These are phyloP conservation scores for Criorhina ranunculi DNA, from an alignment of 2,888 invertebrate genomes.

Conservation along the genomic window DNA sequence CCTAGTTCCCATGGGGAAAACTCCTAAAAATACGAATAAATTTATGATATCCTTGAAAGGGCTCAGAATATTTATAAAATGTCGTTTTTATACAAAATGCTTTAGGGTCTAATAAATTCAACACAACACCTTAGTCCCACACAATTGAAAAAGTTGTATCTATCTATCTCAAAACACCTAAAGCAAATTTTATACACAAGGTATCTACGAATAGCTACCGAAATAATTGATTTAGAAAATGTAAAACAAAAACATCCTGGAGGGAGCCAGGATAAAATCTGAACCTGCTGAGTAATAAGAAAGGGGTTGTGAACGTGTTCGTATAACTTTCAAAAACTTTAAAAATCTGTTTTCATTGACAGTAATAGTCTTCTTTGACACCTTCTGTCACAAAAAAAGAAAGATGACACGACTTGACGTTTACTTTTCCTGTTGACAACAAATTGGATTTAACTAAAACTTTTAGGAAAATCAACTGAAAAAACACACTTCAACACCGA, in stretches of 20 bases:
- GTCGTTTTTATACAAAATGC: not conserved
- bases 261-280: not conserved
- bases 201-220: not conserved
- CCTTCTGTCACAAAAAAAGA: too few species aligned
- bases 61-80: not conserved
- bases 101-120: not conserved
- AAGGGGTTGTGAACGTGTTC: too few species aligned
- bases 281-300: too few species aligned
- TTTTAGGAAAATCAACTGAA: not conserved
- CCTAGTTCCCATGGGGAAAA: too few species aligned
- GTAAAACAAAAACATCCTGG: not conserved
- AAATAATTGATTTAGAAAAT: not conserved
- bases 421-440: too few species aligned
- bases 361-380: too few species aligned
- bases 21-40: too few species aligned
- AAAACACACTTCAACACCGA: not conserved
- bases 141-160: not conserved
- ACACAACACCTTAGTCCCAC: not conserved
- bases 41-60: too few species aligned
- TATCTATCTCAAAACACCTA: not conserved
- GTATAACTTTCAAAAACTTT: too few species aligned
- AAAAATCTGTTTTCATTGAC: too few species aligned
- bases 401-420: too few species aligned
- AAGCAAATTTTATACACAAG: not conserved
- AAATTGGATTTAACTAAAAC: too few species aligned